Evolutionary conservation across 2,888 invertebrate genomes (phyloP), one percentile per base, ranked within the genome.

Genomic region (Nymphalis urticae): DNA sequence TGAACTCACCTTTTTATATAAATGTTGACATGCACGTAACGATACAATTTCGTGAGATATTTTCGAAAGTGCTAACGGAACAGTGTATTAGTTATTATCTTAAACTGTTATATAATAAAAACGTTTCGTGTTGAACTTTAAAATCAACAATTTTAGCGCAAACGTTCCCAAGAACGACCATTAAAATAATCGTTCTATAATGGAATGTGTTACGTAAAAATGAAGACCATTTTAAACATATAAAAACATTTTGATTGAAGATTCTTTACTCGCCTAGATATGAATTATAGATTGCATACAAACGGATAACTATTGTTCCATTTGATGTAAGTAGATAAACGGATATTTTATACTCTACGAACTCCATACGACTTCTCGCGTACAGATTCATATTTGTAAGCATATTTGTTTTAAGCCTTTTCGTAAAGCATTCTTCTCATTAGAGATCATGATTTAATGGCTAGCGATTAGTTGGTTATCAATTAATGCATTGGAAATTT

Each of bases 11-110:
- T n/a, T 58, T 36, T 51, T 50, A n/a, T 63, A 63, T 58, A 16
- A 62, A 48, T 21, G 19, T 62, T 56, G 58, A 58, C 48, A 54
- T 59, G 42, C 24, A 36, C 62, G 59, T 24, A 48, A 61, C 24
- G 47, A 36, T 58, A 53, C n/a, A 62, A 56, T 63, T 62, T 56
- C 48, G 66, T 61, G 32, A 21, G 56, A 32, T 58, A 58, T 59
- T 62, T 62, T 67, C 42, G 62, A 67, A 67, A 67, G 62, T 56
- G 58, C 62, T 24, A 61, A 62, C 53, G 54, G 16, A 62, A 48
- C 13, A 36, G 36, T 24, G 62, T 54, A 27, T 19, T 10, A 21
- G 17, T 13, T 24, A 53, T 27, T 24, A 48, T 48, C 47, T 27
- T 61, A 53, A 56, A 56, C 21, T 32, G 27, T 67, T 62, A 62